Base-by-base conservation (phyloP, 2,113 vertebrate genomes). In the Festucalex cinctus region DNA sequence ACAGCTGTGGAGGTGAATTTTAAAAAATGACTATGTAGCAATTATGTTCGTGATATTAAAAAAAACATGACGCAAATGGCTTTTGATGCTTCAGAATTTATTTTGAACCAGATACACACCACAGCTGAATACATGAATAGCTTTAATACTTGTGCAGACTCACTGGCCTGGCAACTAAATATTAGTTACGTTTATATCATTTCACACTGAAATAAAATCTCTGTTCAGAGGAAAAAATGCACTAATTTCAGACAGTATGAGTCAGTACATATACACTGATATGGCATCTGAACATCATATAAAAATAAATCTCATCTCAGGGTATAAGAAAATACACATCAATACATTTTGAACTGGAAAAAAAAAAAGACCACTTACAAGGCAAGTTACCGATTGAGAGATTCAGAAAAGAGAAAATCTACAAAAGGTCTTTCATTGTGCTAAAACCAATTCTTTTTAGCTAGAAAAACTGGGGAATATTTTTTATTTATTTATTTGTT, bases 141-240 rank as follows among this genome's bases (percentile, higher is more conserved):
- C 37, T 83, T 76, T 69, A 86, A 91, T 92, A 92, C 86, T 88
- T 87, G 16, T 86, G 90, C 91, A 93, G 91, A 85, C 88, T 14
- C 91, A 90, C 90, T 91, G 90, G 90, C 81, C 91, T 91, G 92
- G 90, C 90, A 91, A 91, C 90, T 92, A 91, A 92, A 92, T 90
- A 91, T 92, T 92, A 93, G 90, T 92, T 80, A 91, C 84, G 87
- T 68, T 75, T 65, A 60, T 13, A 74, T 87, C 66, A 90, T 90
- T 91, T 89, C 87, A 88, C 71, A 78, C 14, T 83, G 82, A 89
- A 89, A 90, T 84, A 85, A 57, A 75, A 75, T 77, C 63, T 80
- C 60, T 70, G 76, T 78, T 51, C 65, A 48, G 61, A 83, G 74
- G 59, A 43, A 73, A 76, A 68, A 77, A 85, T 64, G 43, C 67